Evolutionary conservation across 2,797 vertebrate species (phyloP).

Genomic region (Cirrhinus molitorella): DNA sequence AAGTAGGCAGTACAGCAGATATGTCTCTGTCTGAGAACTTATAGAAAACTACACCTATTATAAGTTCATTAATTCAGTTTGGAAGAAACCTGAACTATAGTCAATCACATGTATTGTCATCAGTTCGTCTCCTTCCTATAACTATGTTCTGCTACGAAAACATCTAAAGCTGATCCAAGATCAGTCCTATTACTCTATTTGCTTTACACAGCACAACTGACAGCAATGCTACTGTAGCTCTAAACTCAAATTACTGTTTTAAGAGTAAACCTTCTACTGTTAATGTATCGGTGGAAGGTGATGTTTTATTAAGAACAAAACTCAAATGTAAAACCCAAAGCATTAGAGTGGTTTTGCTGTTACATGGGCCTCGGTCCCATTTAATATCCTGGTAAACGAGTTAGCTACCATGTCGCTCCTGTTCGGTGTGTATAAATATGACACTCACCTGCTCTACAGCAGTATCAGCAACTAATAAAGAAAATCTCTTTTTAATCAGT

Average conservation of each 20-base stretch:
- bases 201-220: neutral
- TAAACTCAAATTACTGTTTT: neutral
- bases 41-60: neutral
- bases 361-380: neutral
- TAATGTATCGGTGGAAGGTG: neutral
- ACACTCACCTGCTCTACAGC: conserved; percentile 49
- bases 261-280: neutral
- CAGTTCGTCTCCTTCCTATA: neutral
- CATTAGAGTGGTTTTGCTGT: neutral
- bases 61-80: neutral
- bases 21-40: neutral
- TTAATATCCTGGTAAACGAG: neutral
- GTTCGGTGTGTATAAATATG: neutral
- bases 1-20: neutral
- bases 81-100: neutral
- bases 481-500: neutral
- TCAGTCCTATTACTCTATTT: neutral
- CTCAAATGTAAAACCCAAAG: neutral
- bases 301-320: neutral
- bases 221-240: neutral
- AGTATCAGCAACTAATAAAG: neutral
- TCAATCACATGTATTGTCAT: neutral
- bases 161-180: conserved; percentile 5
- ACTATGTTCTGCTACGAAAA: neutral
- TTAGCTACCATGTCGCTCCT: neutral